Base-by-base conservation (phyloP, 2,797 vertebrate species). In the Clarias laeviceps region DNA sequence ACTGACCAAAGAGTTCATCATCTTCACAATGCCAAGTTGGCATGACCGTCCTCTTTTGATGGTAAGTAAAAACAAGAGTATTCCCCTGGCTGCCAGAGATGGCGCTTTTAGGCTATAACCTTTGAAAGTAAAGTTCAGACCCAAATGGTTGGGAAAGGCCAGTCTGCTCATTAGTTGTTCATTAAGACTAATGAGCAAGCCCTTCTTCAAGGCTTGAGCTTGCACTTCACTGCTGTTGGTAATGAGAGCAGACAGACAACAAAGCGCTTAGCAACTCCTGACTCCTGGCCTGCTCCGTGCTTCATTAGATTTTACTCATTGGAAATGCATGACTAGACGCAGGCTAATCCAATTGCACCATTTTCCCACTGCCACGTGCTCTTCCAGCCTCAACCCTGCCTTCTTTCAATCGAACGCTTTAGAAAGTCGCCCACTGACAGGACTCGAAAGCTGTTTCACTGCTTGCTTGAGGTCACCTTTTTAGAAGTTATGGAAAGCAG, bases 291-390 rank as follows among this genome's bases (percentile, higher is more conserved):
- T 74, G 80, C 65, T 81, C 34, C 61, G 66, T 61, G 20, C 61
- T 76, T 91, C 82, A 90, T 88, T 90, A 88, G 70, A 87, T 89
- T 88, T 82, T 83, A 85, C 72, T 90, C 84, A 89, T 80, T 90
- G 88, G 77, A 90, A 86, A 89, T 83, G 87, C 87, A 88, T 88
- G 88, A 91, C 87, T 83, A 68, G 82, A 88, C 78, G 40, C 84
- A 73, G 76, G 86, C 76, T 82, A 84, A 90, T 69, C 89, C 70
- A 90, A 88, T 87, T 87, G 82, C 40, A 32, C 70, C 77, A 45
- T 34, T 70, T 83, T 85, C 74, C 57, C 64, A 78, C 79, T 14
- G 22, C 22, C 62, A 59, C 64, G 56, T 20, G 57, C 66, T 62
- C 79, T 11, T 54, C 65, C 83, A 73, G 59, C 29, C 59, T 82